Conservation (phyloP, 2,113 vertebrate genomes). For the Hypanus sabinus region DNA sequence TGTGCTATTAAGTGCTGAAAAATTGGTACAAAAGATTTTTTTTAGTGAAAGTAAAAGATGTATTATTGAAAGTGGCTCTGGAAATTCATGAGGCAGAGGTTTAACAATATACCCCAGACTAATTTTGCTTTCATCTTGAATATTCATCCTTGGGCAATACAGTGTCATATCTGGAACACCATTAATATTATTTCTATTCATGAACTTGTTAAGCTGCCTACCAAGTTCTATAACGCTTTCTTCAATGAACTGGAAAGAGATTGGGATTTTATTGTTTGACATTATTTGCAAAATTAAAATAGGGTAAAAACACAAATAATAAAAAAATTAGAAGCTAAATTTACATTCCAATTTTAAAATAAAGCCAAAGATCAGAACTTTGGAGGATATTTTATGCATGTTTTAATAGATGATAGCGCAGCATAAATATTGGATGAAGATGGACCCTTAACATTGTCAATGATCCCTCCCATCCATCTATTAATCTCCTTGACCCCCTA, state of each 20-base stretch:
- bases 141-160: not conserved
- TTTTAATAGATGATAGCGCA: not conserved
- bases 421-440: not conserved
- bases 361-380: too few species aligned
- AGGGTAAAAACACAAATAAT: not conserved
- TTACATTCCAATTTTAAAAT: not conserved
- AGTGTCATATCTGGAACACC: not conserved
- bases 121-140: not conserved
- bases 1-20: too few species aligned
- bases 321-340: not conserved
- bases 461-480: too few species aligned
- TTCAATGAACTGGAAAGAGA: conserved; percentile 16
- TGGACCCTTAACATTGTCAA: not conserved
- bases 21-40: not conserved
- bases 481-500: too few species aligned
- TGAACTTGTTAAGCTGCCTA: not conserved
- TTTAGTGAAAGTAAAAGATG: not conserved
- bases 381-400: not conserved
- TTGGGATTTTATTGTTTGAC: not conserved
- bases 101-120: not conserved
- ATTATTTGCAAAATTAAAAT: not conserved
- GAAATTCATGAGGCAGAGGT: not conserved
- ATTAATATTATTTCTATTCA: not conserved
- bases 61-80: not conserved
- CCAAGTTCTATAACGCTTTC: not conserved